Conservation (phyloP, 2,888 invertebrate species). For the Steinernema carpocapsae region DNA sequence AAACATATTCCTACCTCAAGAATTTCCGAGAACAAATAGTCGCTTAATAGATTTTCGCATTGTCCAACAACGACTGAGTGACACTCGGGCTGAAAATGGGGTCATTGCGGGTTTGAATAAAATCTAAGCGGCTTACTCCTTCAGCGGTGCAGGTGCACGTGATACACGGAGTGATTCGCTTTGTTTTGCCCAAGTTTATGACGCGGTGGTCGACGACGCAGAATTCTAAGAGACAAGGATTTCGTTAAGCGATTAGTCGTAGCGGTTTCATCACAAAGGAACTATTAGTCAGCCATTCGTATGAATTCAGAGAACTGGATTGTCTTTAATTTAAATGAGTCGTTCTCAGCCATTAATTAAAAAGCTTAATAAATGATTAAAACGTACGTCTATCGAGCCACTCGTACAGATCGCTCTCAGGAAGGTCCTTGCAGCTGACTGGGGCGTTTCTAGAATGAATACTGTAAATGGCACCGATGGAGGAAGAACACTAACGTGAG, state of each 20-base stretch:
- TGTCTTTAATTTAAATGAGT: neutral
- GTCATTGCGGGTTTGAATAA: neutral
- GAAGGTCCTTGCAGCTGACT: conserved; percentile 63
- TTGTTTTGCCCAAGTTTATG: conserved; percentile 65
- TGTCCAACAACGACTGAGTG: conserved; percentile 63
- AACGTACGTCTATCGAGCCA: conserved; percentile 67
- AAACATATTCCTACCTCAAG: conserved; percentile 43
- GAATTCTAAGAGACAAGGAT: conserved; percentile 59
- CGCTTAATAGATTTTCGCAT: conserved; percentile 54
- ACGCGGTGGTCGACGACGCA: conserved; percentile 67
- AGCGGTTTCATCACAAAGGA: no score
- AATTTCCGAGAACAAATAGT: conserved; percentile 53
- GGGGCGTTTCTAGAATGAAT: conserved; percentile 63
- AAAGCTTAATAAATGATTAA: neutral
- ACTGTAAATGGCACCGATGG: neutral
- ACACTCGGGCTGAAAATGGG: conserved; percentile 60
- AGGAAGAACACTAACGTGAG: conserved; percentile 56
- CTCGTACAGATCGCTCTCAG: conserved; percentile 61
- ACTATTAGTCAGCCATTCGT: neutral
- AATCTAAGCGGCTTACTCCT: conserved; percentile 52
- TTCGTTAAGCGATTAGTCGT: no score
- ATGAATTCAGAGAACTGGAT: neutral
- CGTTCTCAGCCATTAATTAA: no score
- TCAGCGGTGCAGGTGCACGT: conserved; percentile 68
- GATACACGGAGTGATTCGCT: conserved; percentile 67